phyloP scores from a whole-genome alignment of 2,888 invertebrate genomes.

The Dusona sp. region DNA sequence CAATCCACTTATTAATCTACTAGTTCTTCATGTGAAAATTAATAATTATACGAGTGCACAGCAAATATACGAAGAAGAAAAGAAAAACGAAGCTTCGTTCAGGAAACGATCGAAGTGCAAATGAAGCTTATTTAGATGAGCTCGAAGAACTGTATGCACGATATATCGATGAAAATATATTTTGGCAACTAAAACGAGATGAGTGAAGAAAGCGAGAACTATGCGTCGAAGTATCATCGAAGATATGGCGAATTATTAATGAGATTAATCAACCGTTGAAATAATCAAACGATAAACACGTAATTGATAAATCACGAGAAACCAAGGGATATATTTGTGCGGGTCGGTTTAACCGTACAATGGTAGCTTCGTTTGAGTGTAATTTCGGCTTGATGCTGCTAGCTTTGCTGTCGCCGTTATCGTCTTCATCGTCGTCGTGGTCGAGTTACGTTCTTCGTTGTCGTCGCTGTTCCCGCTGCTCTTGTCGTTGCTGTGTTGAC shows the following conservation, averaged over 20 bases:
- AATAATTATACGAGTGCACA: conserved; percentile 15
- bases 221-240: conserved; percentile 48
- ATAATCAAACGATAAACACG: conserved; percentile 18
- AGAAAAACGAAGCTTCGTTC: conserved; percentile 26
- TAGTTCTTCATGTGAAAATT: neutral
- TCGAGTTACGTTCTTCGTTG: conserved; percentile 66
- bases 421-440: conserved; percentile 67
- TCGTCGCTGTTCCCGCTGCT: conserved; percentile 68
- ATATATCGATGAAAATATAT: conserved; percentile 20
- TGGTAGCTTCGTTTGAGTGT: conserved; percentile 62
- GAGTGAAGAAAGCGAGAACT: neutral
- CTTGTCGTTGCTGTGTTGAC: conserved; percentile 70
- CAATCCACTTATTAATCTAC: conserved; percentile 13
- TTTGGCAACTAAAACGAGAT: neutral
- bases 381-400: conserved; percentile 77
- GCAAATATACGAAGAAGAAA: neutral
- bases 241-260: conserved; percentile 36
- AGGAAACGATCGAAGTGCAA: conserved; percentile 32
- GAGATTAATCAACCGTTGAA: conserved; percentile 8
- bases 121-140: neutral
- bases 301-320: conserved; percentile 5
- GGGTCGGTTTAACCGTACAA: conserved; percentile 50
- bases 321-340: conserved; percentile 41
- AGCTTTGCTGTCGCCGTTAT: conserved; percentile 76
- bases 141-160: neutral